A percentile compares a stretch with the other conserved stretches of the same genome.
These are phyloP conservation scores for Hyperoplus immaculatus DNA, from an alignment of 2,797 vertebrate species.

Conservation along the genomic window DNA sequence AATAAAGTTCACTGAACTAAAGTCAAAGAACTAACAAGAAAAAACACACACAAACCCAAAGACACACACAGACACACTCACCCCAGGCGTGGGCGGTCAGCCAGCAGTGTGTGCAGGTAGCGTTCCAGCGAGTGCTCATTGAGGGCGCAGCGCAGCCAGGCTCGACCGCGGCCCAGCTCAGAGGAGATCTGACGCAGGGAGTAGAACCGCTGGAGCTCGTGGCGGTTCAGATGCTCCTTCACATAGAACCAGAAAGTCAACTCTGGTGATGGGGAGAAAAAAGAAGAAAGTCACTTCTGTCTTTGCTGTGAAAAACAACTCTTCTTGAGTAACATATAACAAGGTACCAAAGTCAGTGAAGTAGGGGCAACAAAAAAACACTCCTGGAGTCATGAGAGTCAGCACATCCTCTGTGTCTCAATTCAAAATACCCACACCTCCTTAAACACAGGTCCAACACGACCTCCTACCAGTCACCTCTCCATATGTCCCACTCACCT, in stretches of 20 bases:
- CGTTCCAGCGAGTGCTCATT: slow-evolving; percentile 98
- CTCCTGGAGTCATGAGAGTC: not conserved
- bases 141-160: slow-evolving; percentile 97
- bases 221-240: slow-evolving; percentile 95
- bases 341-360: slow-evolving; percentile 6
- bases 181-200: slow-evolving; percentile 91
- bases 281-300: not conserved
- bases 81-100: slow-evolving; percentile 91
- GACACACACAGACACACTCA: slow-evolving; percentile 60
- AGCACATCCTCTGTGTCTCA: slow-evolving; percentile 32
- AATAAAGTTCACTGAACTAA: not conserved
- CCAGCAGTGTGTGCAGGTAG: slow-evolving; percentile 93
- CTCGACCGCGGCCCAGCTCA: slow-evolving; percentile 92
- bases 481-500: slow-evolving; percentile 15
- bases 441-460: slow-evolving; percentile 8
- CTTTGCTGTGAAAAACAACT: slow-evolving; percentile 12
- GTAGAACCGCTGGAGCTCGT: slow-evolving; percentile 96
- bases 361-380: not conserved
- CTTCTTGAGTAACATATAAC: not conserved
- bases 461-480: not conserved
- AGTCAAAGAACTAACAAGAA: not conserved
- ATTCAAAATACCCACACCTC: slow-evolving; percentile 32
- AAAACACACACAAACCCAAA: not conserved
- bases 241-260: slow-evolving; percentile 95
- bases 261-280: slow-evolving; percentile 61